Conservation (phyloP, 2,888 invertebrate genomes). For the Zele albiditarsus region DNA sequence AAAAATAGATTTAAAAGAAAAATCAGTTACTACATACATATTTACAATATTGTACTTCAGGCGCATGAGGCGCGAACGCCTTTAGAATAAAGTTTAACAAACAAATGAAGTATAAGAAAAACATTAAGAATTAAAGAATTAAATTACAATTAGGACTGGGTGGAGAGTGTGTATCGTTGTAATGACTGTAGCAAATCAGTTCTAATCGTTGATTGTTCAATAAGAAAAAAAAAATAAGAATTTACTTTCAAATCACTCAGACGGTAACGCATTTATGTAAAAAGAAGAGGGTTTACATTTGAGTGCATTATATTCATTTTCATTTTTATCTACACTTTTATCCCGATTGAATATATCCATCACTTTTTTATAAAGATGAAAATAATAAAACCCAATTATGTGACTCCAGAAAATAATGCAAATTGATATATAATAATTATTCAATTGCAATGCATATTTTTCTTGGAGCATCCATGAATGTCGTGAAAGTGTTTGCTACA, state of each 20-base stretch:
- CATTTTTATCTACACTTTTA: background rate
- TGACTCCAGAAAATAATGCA: background rate
- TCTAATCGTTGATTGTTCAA: background rate
- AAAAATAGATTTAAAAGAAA: slow-evolving; percentile 13
- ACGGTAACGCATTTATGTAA: slow-evolving; percentile 38
- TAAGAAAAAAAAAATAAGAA: slow-evolving; percentile 9
- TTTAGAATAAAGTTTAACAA: slow-evolving; percentile 22
- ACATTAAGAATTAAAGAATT: background rate
- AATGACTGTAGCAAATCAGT: slow-evolving; percentile 15
- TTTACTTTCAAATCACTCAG: slow-evolving; percentile 15
- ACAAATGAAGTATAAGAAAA: slow-evolving; percentile 6
- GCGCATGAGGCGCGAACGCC: slow-evolving; percentile 19
- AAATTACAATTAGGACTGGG: slow-evolving; percentile 25
- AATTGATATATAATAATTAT: slow-evolving; percentile 2
- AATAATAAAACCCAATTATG: slow-evolving; percentile 11
- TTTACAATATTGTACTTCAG: slow-evolving; percentile 27
- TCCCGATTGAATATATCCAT: background rate
- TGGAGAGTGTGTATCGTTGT: slow-evolving; percentile 38
- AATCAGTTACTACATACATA: slow-evolving; percentile 40
- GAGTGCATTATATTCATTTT: slow-evolving; percentile 18
- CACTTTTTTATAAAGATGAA: slow-evolving; percentile 31
- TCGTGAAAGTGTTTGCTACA: slow-evolving; percentile 21
- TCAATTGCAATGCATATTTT: slow-evolving; percentile 3
- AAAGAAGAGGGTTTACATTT: slow-evolving; percentile 24
- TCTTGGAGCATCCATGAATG: slow-evolving; percentile 3